Conservation (phyloP, 1,140 invertebrate genomes). For the Melitaea cinxia region DNA sequence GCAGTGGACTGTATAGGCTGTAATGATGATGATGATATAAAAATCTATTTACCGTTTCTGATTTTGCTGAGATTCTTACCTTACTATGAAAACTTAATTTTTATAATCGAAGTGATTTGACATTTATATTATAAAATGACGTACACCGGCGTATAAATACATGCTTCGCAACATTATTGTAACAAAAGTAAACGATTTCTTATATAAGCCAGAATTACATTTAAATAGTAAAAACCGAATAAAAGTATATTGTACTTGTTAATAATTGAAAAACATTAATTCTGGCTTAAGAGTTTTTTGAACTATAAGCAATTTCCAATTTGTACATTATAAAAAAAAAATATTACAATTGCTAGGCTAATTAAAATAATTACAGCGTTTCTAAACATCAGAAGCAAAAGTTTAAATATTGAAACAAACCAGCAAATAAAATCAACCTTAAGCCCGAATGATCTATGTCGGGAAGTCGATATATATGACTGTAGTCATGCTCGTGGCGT, state of each 20-base stretch:
- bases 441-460: constrained; percentile 25
- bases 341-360: constrained; percentile 16
- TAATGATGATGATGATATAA: constrained; percentile 1
- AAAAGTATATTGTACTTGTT: neutral
- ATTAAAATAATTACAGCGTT: constrained; percentile 24
- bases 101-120: neutral
- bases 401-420: constrained; percentile 31
- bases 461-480: constrained; percentile 5
- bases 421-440: constrained; percentile 25
- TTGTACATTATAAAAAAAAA: constrained; percentile 2
- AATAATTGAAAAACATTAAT: constrained; percentile 9
- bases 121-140: constrained; percentile 9
- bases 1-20: neutral
- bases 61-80: constrained; percentile 10
- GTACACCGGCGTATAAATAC: constrained; percentile 12
- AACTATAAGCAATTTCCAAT: neutral
- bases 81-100: neutral
- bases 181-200: constrained; percentile 4
- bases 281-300: neutral
- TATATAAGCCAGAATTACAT: neutral
- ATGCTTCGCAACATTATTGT: constrained; percentile 24
- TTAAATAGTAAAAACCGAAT: neutral
- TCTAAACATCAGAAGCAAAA: constrained; percentile 30
- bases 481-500: constrained; percentile 27
- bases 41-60: neutral